Conservation (phyloP, 2,797 vertebrate species). For the Pteropus rufus region DNA sequence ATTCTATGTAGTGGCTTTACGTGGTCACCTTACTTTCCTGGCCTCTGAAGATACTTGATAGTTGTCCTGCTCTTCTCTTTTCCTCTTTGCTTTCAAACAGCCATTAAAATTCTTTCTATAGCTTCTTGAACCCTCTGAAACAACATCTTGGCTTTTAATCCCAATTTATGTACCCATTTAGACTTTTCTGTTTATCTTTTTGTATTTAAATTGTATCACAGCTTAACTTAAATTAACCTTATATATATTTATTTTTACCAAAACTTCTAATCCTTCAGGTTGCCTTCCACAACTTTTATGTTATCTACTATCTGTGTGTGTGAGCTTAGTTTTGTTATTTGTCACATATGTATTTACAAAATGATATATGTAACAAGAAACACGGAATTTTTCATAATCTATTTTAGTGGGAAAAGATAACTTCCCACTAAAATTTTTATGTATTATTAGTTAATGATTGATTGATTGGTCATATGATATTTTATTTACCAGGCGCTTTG, state of each 20-base stretch:
- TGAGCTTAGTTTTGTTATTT: not conserved
- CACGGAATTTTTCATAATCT: not conserved
- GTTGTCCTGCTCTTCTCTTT: not conserved
- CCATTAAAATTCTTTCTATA: not conserved
- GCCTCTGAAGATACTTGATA: not conserved
- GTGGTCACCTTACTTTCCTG: not conserved
- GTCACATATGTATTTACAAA: not conserved
- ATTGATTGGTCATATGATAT: not conserved
- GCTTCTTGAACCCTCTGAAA: not conserved
- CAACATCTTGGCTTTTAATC: not conserved
- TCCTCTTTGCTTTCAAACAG: not conserved
- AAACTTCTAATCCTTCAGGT: not conserved
- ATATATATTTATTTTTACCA: not conserved
- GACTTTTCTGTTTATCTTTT: not conserved
- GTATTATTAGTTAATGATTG: not conserved
- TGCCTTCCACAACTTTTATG: not conserved
- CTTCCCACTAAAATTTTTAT: not conserved
- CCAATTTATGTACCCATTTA: not conserved
- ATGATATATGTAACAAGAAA: not conserved
- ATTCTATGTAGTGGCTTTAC: not conserved
- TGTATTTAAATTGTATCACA: not conserved
- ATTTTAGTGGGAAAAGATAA: not conserved
- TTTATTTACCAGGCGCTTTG: not conserved
- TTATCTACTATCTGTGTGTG: not conserved
- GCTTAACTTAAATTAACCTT: not conserved